A percentile compares a stretch with the other conserved stretches of the same genome.
These are phyloP conservation scores for Hermaeophaga mercurialis DNA, from an alignment of 2,888 invertebrate species.

Conservation along the genomic window DNA sequence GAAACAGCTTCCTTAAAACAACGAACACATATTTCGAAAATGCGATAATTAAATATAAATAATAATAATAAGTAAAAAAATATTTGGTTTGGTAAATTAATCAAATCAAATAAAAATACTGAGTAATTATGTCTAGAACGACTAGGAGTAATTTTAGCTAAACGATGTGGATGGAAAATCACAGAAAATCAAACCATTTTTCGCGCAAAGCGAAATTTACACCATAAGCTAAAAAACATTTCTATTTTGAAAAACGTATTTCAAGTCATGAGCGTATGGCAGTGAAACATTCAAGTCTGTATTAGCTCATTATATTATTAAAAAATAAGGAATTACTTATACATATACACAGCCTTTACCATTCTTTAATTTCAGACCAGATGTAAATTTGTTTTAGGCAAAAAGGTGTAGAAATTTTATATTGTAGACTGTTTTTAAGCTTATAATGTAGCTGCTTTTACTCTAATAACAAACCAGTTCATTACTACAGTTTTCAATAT, in stretches of 20 bases:
- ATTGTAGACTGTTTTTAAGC: conserved; percentile 17
- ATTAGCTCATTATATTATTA: conserved; percentile 1
- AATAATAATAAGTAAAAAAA: conserved; percentile 29
- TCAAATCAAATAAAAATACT: conserved; percentile 30
- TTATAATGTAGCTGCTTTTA: conserved; percentile 12
- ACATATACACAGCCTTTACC: conserved; percentile 15
- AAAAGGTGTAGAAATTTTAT: conserved; percentile 3
- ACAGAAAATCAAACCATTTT: conserved; percentile 21
- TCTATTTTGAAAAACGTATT: conserved; percentile 6
- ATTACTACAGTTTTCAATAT: conserved; percentile 1
- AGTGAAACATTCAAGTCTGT: conserved; percentile 22
- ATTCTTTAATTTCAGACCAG: conserved; percentile 16
- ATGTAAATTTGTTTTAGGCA: not conserved
- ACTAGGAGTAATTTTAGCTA: conserved; percentile 29
- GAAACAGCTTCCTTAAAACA: not conserved
- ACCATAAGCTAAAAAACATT: conserved; percentile 18
- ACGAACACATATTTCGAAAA: conserved; percentile 24
- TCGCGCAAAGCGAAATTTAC: conserved; percentile 1
- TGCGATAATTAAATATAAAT: conserved; percentile 27
- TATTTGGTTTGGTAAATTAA: conserved; percentile 31
- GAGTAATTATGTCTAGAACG: conserved; percentile 23
- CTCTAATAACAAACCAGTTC: conserved; percentile 8
- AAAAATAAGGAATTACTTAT: conserved; percentile 18
- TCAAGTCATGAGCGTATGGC: conserved; percentile 18
- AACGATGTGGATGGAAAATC: conserved; percentile 24